Base-by-base conservation (phyloP, 2,113 vertebrate genomes). In the Eurystomus gularis region DNA sequence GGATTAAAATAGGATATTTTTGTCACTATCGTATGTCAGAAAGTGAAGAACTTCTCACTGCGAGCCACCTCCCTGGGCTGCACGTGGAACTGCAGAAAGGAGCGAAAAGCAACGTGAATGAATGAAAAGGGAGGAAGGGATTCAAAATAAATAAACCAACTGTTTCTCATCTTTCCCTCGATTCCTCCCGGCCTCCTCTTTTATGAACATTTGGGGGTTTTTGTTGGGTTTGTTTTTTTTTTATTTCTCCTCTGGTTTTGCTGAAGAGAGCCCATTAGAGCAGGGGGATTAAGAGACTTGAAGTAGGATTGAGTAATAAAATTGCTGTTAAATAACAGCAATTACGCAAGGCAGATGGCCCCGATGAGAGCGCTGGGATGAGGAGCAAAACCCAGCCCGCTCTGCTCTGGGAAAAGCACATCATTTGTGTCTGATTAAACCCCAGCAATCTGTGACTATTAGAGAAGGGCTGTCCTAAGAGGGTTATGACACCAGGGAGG, bases 321-420 rank as follows among this genome's bases (percentile, higher is more conserved):
- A 65, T 7, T 19, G 73, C 78, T 70, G 94, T 39, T 80, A 90
- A 91, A 77, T 37, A 83, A 64, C 54, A n/a, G 84, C 73, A 40
- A 55, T 95, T 95, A 54, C 64, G 83, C 84, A 90, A 88, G 84
- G 86, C 91, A 76, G 83, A 83, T 39, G 80, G 83, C 37, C 62
- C 82, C 46, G 2, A 16, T 2, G 14, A 52, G 68, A 54, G 75
- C n/a, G 13, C 68, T 3, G 10, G 44, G 60, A 55, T 1, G n/a
- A 48, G 39, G 19, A 44, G 35, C 8, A 48, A 69, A 39, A 31
- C 60, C 0, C 29, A 62, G 82, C 55, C 11, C 2, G 2, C 79
- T 55, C 35, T 8, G 57, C 75, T 16, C n/a, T 5, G 28, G 4
- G 6, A 64, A 10, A 7, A 76, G 19, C 71, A 21, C 35, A 11